Conservation (phyloP, 2,797 vertebrate genomes). For the Helarctos malayanus region DNA sequence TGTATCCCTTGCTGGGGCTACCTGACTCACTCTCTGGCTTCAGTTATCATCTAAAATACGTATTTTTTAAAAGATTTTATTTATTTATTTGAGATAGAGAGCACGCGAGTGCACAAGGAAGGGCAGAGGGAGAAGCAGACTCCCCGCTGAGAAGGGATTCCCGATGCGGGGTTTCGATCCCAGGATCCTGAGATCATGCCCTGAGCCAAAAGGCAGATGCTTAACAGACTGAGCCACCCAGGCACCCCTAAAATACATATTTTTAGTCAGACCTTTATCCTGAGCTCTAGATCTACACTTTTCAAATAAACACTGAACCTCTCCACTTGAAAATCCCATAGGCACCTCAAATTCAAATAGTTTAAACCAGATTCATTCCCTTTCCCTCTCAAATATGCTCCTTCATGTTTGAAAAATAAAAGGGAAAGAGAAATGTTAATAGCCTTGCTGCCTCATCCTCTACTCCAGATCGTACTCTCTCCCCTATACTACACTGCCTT, state of each 20-base stretch:
- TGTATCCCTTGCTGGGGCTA: neutral
- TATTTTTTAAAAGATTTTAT: neutral
- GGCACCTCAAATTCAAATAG: neutral
- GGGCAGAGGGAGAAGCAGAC: no score
- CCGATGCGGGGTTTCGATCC: no score
- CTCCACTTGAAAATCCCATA: constrained; percentile 8
- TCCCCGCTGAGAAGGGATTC: no score
- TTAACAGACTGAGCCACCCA: no score
- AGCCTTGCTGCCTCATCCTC: neutral
- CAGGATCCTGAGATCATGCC: no score
- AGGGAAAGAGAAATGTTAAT: neutral
- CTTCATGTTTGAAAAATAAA: constrained; percentile 51
- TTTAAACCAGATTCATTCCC: constrained; percentile 22
- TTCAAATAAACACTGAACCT: neutral
- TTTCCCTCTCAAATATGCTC: neutral
- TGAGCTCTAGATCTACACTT: neutral
- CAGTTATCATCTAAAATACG: neutral
- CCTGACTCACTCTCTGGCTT: neutral
- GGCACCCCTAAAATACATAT: neutral
- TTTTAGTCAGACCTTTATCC: constrained; percentile 18
- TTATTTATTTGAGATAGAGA: no score
- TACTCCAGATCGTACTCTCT: neutral
- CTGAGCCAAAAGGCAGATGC: no score
- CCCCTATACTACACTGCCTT: neutral
- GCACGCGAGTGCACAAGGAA: no score